These are phyloP conservation scores for Elegia similella DNA, from an alignment of 2,888 invertebrate genomes.

Conservation along the genomic window DNA sequence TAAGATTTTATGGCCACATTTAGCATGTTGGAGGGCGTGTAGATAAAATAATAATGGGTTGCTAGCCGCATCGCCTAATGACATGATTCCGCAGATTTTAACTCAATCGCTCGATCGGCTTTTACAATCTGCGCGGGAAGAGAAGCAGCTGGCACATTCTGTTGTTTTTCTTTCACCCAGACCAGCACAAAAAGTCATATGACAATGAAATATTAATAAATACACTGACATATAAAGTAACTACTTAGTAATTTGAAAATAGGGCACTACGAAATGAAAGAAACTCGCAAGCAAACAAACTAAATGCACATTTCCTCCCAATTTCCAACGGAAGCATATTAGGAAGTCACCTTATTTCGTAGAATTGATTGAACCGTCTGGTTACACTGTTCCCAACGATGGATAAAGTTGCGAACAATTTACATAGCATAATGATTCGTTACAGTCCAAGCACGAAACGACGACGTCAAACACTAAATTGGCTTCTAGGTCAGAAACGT, in stretches of 20 bases:
- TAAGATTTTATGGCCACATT: too few species aligned
- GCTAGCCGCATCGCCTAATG: too few species aligned
- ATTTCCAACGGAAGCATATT: not conserved
- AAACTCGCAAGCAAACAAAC: not conserved
- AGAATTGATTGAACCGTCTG: not conserved
- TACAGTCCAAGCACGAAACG: not conserved
- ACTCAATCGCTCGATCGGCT: too few species aligned
- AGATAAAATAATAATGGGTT: too few species aligned
- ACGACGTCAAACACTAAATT: not conserved
- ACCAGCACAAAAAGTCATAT: too few species aligned
- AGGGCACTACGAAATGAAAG: constrained; percentile 17
- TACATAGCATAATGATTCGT: not conserved
- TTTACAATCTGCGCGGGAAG: too few species aligned
- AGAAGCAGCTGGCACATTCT: too few species aligned
- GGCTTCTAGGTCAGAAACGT: not conserved
- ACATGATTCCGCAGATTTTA: too few species aligned
- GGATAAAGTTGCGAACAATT: not conserved
- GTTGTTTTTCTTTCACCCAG: too few species aligned
- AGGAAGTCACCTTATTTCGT: constrained; percentile 6
- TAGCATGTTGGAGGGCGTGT: too few species aligned
- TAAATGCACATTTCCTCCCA: constrained; percentile 3
- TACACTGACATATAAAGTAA: too few species aligned
- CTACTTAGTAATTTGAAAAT: constrained; percentile 7
- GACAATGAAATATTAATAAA: too few species aligned
- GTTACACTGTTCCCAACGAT: not conserved